Evolutionary conservation across 2,888 invertebrate species (phyloP).

Genomic region (Dicyrtomina minuta): DNA sequence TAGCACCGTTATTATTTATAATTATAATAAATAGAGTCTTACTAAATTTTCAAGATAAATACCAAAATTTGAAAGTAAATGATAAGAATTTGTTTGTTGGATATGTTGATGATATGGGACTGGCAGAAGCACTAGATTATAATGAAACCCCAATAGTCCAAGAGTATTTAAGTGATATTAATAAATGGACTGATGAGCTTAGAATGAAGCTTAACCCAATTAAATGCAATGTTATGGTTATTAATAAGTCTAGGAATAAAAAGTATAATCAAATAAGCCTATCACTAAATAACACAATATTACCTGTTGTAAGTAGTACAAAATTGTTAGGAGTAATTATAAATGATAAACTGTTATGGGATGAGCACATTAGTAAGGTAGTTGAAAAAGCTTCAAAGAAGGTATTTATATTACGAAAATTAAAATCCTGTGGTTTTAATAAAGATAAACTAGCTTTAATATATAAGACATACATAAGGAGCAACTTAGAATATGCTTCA

Average conservation of each 20-base stretch:
- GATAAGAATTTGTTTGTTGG: not conserved
- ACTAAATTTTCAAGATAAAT: not conserved
- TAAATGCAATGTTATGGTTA: not conserved
- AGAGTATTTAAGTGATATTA: not conserved
- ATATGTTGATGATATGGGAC: not conserved
- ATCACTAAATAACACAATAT: not conserved
- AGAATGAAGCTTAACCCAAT: not conserved
- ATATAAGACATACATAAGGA: not conserved
- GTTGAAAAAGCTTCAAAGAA: not conserved
- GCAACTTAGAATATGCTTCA: conserved; percentile 4
- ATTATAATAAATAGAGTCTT: not conserved
- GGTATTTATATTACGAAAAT: not conserved
- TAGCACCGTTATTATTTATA: not conserved
- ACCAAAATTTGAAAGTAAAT: no score
- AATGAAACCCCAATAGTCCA: not conserved
- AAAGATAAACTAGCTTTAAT: not conserved
- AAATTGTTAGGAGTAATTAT: not conserved
- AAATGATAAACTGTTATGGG: not conserved
- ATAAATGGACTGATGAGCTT: not conserved
- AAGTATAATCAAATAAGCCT: not conserved
- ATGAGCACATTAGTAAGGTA: no score
- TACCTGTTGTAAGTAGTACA: not conserved
- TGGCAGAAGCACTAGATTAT: not conserved
- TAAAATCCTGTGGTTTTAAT: not conserved
- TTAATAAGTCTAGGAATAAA: not conserved